These are phyloP conservation scores for Octodon degus DNA, from an alignment of 2,113 vertebrate genomes.

Conservation along the genomic window DNA sequence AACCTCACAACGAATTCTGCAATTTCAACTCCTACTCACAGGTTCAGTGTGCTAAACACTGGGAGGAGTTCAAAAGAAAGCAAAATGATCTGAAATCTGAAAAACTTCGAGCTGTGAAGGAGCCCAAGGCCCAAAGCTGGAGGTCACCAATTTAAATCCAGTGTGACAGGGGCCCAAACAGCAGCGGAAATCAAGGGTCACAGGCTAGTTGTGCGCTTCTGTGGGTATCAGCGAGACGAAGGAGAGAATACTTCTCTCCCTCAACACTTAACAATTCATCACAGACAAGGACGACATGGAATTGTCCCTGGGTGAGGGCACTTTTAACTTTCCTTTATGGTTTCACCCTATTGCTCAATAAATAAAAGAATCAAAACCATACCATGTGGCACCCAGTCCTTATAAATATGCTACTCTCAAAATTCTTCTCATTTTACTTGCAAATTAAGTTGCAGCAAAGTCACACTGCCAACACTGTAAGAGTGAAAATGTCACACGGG, in stretches of 20 bases:
- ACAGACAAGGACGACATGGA: neutral
- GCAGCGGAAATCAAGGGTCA: neutral
- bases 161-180: no score
- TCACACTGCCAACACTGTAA: neutral
- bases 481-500: neutral
- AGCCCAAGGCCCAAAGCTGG: neutral
- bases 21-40: slow-evolving; percentile 9
- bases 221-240: no score
- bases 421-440: slow-evolving; percentile 66
- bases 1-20: slow-evolving; percentile 5
- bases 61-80: neutral
- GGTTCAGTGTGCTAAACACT: neutral
- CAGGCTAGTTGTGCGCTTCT: neutral
- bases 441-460: slow-evolving; percentile 68
- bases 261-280: neutral
- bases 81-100: slow-evolving; percentile 12
- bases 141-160: slow-evolving; percentile 24
- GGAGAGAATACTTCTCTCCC: neutral
- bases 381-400: neutral
- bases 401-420: slow-evolving; percentile 22
- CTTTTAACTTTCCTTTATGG: slow-evolving; percentile 16
- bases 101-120: neutral
- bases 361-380: neutral
- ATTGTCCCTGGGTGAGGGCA: neutral
- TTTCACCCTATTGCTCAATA: neutral